phyloP scores from a whole-genome alignment of 1,140 invertebrate genomes.

The Zaprionus camerounensis region DNA sequence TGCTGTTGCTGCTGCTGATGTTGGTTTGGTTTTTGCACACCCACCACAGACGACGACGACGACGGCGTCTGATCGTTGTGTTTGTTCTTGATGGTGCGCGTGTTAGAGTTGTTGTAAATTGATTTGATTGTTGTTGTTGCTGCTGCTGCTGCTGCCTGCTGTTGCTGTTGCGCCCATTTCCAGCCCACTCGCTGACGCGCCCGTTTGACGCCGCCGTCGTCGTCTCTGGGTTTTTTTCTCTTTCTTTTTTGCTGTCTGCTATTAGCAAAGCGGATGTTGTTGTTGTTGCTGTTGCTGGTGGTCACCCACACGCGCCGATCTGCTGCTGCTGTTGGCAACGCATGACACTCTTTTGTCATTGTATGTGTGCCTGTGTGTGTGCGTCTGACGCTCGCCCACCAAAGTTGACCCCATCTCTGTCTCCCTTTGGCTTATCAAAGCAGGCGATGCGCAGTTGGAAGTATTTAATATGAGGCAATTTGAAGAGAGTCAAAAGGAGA shows the following conservation, averaged over 20 bases:
- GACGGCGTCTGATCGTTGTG: conserved; percentile 60
- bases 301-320: conserved; percentile 63
- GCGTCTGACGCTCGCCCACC: conserved; percentile 56
- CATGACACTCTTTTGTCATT: conserved; percentile 59
- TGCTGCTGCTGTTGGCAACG: conserved; percentile 57
- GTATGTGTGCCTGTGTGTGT: conserved; percentile 18
- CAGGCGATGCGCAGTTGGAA: conserved; percentile 7
- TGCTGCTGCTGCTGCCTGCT: conserved; percentile 14
- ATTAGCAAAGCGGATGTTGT: conserved; percentile 82
- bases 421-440: conserved; percentile 56
- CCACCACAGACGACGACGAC: conserved; percentile 48
- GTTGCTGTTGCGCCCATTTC: conserved; percentile 72
- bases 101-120: conserved; percentile 73
- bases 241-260: conserved; percentile 56
- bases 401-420: conserved; percentile 54
- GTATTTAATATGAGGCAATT: conserved; percentile 13
- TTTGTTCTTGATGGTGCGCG: conserved; percentile 60
- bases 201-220: conserved; percentile 50
- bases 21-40: conserved; percentile 61
- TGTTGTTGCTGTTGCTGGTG: conserved; percentile 48
- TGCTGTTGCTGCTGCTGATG: conserved; percentile 14
- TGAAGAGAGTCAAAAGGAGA: background rate
- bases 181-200: conserved; percentile 74
- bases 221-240: conserved; percentile 6
- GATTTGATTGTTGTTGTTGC: conserved; percentile 64